Conservation (phyloP, 2,797 vertebrate species). For the Oreochromis grahami region DNA sequence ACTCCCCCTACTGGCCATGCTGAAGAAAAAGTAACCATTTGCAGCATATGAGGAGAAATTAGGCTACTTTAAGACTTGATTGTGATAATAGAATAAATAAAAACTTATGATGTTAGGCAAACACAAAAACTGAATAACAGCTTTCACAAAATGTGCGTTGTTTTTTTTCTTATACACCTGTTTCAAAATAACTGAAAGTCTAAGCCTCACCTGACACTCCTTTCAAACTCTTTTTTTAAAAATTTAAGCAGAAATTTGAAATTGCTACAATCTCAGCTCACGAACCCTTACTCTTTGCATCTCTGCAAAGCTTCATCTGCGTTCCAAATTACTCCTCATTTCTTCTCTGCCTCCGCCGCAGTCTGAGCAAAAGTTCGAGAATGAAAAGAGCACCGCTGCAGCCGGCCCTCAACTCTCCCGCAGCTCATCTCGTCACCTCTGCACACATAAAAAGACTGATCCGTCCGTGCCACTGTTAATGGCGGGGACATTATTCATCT, state of each 20-base stretch:
- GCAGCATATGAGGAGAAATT: neutral
- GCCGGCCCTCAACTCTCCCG: slow-evolving; percentile 50
- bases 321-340: neutral
- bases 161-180: neutral
- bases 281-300: neutral
- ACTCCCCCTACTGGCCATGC: slow-evolving; percentile 73
- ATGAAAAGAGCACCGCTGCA: neutral
- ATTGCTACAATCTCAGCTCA: neutral
- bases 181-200: neutral
- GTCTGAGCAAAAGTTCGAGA: slow-evolving; percentile 40
- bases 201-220: neutral
- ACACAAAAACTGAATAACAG: neutral
- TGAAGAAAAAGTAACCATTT: neutral
- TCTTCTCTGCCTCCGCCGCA: neutral
- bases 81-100: slow-evolving; percentile 17
- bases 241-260: neutral
- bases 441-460: slow-evolving; percentile 82
- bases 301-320: neutral
- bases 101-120: neutral
- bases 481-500: slow-evolving; percentile 86
- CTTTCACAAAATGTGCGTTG: neutral
- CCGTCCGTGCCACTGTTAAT: slow-evolving; percentile 79
- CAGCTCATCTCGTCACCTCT: slow-evolving; percentile 53
- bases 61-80: slow-evolving; percentile 10
- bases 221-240: fast-evolving